Evolutionary conservation across 2,888 invertebrate species (phyloP), one percentile per base, ranked within the genome.

Genomic region (Sinelater perroti): DNA sequence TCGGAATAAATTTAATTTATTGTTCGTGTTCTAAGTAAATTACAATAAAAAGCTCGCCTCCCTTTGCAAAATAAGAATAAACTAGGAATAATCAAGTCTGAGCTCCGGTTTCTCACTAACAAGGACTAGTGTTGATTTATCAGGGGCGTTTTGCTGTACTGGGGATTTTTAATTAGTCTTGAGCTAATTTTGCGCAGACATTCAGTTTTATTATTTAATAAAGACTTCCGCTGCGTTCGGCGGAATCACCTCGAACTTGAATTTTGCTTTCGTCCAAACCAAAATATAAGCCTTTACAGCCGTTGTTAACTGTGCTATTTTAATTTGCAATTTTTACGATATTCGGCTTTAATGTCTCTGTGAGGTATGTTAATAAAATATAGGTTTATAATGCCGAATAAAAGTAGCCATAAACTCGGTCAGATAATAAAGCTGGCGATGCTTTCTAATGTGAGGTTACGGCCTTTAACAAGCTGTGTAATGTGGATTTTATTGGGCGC

Each of bases 401-500:
- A 72, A 72, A 69, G 63, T 62, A 64, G 62, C 56, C 67, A 64
- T 72, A 72, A 72, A 72, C 62, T 67, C 61, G 63, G 64, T 56
- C 64, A 61, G 69, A 69, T 69, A 70, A 70, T 70, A 71, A 70
- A 69, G 66, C 62, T 46, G 57, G 64, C 65, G 65, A 67, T 66
- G 67, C 68, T 64, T 68, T 67, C 69, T 71, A 72, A 72, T 73
- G 67, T 66, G 66, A 63, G 67, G 70, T 70, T 70, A 71, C 64
- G 67, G 64, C 61, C 67, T 64, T 68, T 70, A 73, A 73, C 72
- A 71, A 72, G 71, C 69, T 65, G 66, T 68, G 69, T 72, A 70
- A 72, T 73, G 71, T 66, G 67, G 62, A 69, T 72, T 73, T 73
- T 73, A 73, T 72, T 72, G 70, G 67, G 67, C 71, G 67, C 65